phyloP scores from a whole-genome alignment of 1,140 invertebrate species.

The Plodia interpunctella region DNA sequence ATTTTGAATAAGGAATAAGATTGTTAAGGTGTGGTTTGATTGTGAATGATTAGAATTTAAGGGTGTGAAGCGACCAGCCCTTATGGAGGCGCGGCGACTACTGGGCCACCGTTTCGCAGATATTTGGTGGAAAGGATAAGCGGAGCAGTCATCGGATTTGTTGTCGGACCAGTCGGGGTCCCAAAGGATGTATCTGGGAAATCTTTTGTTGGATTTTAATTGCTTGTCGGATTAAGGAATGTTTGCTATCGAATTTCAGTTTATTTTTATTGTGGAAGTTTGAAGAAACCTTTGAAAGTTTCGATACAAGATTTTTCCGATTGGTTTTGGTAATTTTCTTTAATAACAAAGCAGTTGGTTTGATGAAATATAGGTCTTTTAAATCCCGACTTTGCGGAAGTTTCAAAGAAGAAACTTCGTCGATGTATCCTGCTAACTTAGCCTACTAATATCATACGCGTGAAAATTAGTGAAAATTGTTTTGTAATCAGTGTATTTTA shows the following conservation, averaged over 20 bases:
- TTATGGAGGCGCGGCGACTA: conserved; percentile 32
- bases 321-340: no score
- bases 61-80: conserved; percentile 31
- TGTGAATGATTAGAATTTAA: conserved; percentile 10
- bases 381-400: no score
- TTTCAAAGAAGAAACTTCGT: no score
- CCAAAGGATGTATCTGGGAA: conserved; percentile 7
- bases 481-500: no score
- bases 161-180: conserved; percentile 14
- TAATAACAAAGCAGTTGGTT: no score
- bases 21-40: conserved; percentile 3
- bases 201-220: conserved; percentile 10
- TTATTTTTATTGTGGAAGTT: neutral
- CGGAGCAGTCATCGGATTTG: conserved; percentile 25
- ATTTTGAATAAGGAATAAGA: conserved; percentile 18
- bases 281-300: no score
- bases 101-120: conserved; percentile 34
- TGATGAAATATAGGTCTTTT: no score
- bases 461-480: no score
- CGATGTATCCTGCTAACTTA: no score
- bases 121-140: conserved; percentile 40
- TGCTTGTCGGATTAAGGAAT: conserved; percentile 7
- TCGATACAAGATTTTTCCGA: no score
- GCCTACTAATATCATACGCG: no score
- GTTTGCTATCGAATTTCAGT: neutral